A percentile compares a stretch with the other conserved stretches of the same genome.
Conservation (phyloP, 2,797 vertebrate genomes). For the Cossypha caffra region DNA sequence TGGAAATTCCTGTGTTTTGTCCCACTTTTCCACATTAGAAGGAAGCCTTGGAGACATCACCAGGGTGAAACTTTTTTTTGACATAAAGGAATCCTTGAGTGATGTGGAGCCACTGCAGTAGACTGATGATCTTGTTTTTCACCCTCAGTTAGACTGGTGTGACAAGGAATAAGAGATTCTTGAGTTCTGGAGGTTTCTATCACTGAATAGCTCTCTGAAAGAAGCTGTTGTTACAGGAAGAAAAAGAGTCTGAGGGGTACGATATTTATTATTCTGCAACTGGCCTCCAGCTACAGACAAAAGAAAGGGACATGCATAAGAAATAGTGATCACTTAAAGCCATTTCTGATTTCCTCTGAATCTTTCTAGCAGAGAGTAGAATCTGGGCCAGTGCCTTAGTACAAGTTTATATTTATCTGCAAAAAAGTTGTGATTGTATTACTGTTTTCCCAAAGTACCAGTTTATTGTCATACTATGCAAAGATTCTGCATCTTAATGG, state of each 20-base stretch:
- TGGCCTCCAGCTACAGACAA: neutral
- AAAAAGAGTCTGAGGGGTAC: neutral
- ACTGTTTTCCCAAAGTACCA: neutral
- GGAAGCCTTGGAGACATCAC: neutral
- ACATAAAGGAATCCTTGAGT: neutral
- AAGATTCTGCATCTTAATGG: neutral
- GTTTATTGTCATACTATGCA: neutral
- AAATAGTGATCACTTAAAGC: neutral
- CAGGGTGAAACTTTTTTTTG: neutral
- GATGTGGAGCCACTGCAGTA: neutral
- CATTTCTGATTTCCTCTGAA: neutral
- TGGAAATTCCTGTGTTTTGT: neutral
- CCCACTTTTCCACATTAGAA: neutral
- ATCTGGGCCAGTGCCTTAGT: neutral
- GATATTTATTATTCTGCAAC: neutral
- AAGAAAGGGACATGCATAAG: neutral
- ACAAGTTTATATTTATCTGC: neutral
- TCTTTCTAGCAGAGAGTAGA: neutral
- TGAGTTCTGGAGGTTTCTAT: neutral
- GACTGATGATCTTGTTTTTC: neutral
- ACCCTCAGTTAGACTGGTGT: rapidly evolving
- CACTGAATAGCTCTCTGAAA: neutral
- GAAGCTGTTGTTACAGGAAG: neutral
- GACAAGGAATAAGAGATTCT: neutral
- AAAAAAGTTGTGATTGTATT: neutral